These are phyloP conservation scores for Brachymystax lenok DNA, from an alignment of 2,797 vertebrate species.

Conservation along the genomic window DNA sequence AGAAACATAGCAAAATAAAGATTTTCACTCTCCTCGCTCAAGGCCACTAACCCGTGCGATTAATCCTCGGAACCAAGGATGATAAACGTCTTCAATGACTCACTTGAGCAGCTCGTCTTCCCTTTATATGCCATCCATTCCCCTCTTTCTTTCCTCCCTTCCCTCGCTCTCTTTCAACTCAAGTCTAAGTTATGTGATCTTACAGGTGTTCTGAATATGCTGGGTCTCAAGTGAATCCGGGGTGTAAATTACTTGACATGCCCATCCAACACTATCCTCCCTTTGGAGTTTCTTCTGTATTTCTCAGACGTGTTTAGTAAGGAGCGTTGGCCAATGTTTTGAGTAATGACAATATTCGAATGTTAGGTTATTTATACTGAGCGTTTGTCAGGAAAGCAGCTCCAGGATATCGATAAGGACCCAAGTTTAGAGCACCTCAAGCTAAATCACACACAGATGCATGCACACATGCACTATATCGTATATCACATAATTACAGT, in stretches of 20 bases:
- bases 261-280: neutral
- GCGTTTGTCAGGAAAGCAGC: slow-evolving; percentile 30
- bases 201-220: slow-evolving; percentile 26
- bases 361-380: slow-evolving; percentile 41
- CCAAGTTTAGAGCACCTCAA: slow-evolving; percentile 42
- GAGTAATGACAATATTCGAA: slow-evolving; percentile 33
- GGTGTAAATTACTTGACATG: slow-evolving; percentile 29
- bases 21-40: slow-evolving; percentile 43
- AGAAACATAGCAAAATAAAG: slow-evolving; percentile 33
- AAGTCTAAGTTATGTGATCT: slow-evolving; percentile 40
- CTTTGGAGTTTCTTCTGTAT: slow-evolving; percentile 4
- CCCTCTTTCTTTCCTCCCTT: slow-evolving; percentile 20
- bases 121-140: slow-evolving; percentile 48
- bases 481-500: slow-evolving; percentile 15
- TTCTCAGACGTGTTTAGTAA: slow-evolving; percentile 30
- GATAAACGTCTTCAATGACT: slow-evolving; percentile 54
- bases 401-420: slow-evolving; percentile 29
- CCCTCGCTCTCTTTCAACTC: slow-evolving; percentile 22
- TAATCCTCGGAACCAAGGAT: slow-evolving; percentile 41
- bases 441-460: slow-evolving; percentile 51
- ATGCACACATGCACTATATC: slow-evolving; percentile 24
- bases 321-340: slow-evolving; percentile 10
- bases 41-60: slow-evolving; percentile 29
- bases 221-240: slow-evolving; percentile 21
- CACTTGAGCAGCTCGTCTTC: slow-evolving; percentile 39